phyloP scores from a whole-genome alignment of 1,140 invertebrate species.

The Pogonus chalceus region DNA sequence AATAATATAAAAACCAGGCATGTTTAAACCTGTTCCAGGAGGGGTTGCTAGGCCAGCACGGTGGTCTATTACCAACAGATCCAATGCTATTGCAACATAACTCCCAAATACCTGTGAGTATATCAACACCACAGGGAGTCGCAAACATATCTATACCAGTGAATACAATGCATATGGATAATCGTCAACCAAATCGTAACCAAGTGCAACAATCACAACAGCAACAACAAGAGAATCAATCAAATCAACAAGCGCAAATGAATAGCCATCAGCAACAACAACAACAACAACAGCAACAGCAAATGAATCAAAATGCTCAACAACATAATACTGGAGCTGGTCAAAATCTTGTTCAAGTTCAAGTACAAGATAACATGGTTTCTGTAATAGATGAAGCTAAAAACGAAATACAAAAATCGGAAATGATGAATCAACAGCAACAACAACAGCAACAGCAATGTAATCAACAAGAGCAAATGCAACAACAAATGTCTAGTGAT shows the following conservation, averaged over 20 bases:
- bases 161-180: constrained; percentile 32
- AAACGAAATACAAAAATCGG: constrained; percentile 19
- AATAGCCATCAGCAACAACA: constrained; percentile 28
- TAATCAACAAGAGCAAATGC: constrained; percentile 29
- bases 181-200: constrained; percentile 28
- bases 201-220: constrained; percentile 35
- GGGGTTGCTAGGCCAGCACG: constrained; percentile 29
- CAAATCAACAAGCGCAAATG: constrained; percentile 20
- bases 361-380: constrained; percentile 35
- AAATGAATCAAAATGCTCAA: not conserved
- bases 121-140: constrained; percentile 29
- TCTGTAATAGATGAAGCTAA: constrained; percentile 34
- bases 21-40: constrained; percentile 22
- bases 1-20: constrained; percentile 8
- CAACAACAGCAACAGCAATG: constrained; percentile 20
- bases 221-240: constrained; percentile 27
- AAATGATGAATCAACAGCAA: constrained; percentile 18
- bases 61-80: constrained; percentile 29
- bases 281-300: constrained; percentile 35
- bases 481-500: constrained; percentile 16
- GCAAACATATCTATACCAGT: constrained; percentile 31
- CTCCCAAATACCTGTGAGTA: constrained; percentile 31
- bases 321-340: not conserved
- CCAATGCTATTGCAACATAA: constrained; percentile 29
- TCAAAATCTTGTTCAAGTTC: constrained; percentile 34